These are phyloP conservation scores for Drosophila mimica DNA, from an alignment of 2,888 invertebrate genomes.

Conservation along the genomic window DNA sequence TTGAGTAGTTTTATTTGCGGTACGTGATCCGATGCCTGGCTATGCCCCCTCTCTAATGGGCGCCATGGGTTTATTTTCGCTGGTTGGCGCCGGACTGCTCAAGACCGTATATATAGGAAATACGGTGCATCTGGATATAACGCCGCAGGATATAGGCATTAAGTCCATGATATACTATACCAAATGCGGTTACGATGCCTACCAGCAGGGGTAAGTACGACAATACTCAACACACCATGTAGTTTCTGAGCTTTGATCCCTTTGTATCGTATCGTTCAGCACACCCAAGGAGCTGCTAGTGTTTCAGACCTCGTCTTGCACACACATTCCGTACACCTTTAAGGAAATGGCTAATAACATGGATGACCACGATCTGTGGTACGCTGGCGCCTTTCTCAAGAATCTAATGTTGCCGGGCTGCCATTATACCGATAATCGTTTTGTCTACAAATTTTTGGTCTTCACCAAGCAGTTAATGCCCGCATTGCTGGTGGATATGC, in stretches of 20 bases:
- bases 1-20: slow-evolving; percentile 61
- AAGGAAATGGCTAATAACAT: slow-evolving; percentile 51
- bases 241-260: background rate
- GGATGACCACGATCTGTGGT: slow-evolving; percentile 57
- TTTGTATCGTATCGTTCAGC: slow-evolving; percentile 15
- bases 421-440: slow-evolving; percentile 58
- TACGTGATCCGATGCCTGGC: slow-evolving; percentile 76
- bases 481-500: slow-evolving; percentile 60
- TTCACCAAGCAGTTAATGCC: slow-evolving; percentile 75
- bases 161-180: slow-evolving; percentile 69
- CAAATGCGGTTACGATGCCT: slow-evolving; percentile 34
- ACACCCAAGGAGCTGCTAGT: slow-evolving; percentile 57
- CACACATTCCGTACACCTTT: slow-evolving; percentile 58
- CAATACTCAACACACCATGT: no score
- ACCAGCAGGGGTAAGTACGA: slow-evolving; percentile 50
- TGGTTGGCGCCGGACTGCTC: slow-evolving; percentile 73
- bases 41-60: slow-evolving; percentile 74
- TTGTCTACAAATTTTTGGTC: slow-evolving; percentile 55
- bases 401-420: slow-evolving; percentile 63
- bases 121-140: slow-evolving; percentile 62
- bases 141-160: slow-evolving; percentile 73
- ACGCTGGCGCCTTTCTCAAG: slow-evolving; percentile 55
- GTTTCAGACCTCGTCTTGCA: slow-evolving; percentile 64
- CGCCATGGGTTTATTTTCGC: slow-evolving; percentile 73
- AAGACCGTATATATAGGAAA: slow-evolving; percentile 62